Conservation (phyloP, 2,888 invertebrate species). For the Hypolimnas misippus region DNA sequence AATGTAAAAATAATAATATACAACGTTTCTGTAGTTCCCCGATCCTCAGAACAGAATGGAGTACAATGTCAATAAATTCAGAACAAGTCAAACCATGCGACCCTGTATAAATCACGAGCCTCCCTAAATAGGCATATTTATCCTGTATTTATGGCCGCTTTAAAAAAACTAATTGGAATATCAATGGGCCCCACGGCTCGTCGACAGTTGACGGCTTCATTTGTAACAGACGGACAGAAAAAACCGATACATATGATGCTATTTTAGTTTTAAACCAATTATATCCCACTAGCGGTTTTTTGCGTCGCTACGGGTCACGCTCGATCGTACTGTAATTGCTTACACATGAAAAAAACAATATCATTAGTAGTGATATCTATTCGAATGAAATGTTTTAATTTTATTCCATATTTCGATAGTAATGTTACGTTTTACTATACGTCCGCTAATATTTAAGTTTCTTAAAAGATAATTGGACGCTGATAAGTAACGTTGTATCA, state of each 20-base stretch:
- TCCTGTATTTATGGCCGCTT: slow-evolving; percentile 32
- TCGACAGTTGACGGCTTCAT: slow-evolving; percentile 34
- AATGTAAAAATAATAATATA: not conserved
- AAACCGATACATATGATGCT: slow-evolving; percentile 8
- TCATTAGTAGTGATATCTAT: too few species aligned
- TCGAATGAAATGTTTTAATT: too few species aligned
- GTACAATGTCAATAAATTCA: slow-evolving; percentile 20
- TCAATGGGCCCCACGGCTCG: slow-evolving; percentile 20
- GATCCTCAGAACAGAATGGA: not conserved
- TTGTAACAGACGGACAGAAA: slow-evolving; percentile 1
- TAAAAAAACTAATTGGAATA: slow-evolving; percentile 35
- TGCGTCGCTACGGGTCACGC: too few species aligned
- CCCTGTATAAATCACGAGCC: slow-evolving; percentile 17
- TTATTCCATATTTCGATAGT: too few species aligned
- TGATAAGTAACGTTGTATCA: too few species aligned
- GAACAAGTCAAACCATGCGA: slow-evolving; percentile 4
- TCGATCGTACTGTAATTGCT: too few species aligned
- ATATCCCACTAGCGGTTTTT: slow-evolving; percentile 2
- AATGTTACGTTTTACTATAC: too few species aligned
- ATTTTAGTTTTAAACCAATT: slow-evolving; percentile 24
- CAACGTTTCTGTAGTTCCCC: not conserved
- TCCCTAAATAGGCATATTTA: slow-evolving; percentile 31
- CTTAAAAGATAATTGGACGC: too few species aligned
- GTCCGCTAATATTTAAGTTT: too few species aligned
- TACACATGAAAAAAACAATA: too few species aligned